Evolutionary conservation across 2,113 vertebrate genomes (phyloP).

Genomic region (Mustela nigripes): DNA sequence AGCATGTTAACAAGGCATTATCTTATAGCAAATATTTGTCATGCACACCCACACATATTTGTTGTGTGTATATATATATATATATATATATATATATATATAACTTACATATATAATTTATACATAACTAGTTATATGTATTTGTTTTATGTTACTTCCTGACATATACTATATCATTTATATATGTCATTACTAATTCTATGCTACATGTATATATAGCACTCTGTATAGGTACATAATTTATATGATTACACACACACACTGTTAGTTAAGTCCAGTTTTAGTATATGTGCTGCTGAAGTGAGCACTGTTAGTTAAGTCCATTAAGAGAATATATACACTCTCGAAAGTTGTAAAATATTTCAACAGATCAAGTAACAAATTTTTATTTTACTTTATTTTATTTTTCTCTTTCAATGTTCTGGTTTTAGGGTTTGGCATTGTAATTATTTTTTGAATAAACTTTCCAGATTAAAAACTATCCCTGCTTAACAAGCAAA

Average conservation of each 20-base stretch:
- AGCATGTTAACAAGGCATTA: background rate
- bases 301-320: accelerated
- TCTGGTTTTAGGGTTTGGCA: background rate
- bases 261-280: background rate
- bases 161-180: background rate
- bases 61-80: background rate
- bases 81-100: background rate
- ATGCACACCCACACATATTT: background rate
- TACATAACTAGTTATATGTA: background rate
- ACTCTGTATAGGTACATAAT: background rate
- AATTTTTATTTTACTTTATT: too few species aligned
- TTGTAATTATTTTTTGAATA: constrained; percentile 50
- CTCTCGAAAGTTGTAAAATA: background rate
- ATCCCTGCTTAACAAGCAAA: constrained; percentile 59
- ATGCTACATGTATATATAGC: background rate
- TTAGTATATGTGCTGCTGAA: too few species aligned
- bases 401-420: background rate
- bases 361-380: background rate
- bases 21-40: background rate
- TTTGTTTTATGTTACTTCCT: background rate
- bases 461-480: constrained; percentile 54
- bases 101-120: background rate
- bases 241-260: background rate
- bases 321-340: background rate
- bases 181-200: background rate